These are phyloP conservation scores for Pandemis corylana DNA, from an alignment of 2,888 invertebrate genomes.

Conservation along the genomic window DNA sequence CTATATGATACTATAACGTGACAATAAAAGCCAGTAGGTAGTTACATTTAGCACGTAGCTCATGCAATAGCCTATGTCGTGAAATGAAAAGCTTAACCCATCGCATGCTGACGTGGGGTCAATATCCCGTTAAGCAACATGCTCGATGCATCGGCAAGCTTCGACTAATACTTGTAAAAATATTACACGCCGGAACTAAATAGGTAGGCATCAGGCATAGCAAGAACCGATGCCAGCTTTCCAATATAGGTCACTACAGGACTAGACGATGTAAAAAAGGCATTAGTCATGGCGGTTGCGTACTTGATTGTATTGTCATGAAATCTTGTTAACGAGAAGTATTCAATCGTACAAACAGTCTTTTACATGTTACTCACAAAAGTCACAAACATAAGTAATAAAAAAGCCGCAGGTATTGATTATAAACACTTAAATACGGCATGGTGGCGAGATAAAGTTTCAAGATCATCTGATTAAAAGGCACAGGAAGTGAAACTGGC, in stretches of 20 bases:
- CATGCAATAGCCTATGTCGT: constrained; percentile 44
- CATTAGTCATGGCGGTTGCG: not conserved
- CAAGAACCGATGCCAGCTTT: not conserved
- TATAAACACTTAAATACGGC: not conserved
- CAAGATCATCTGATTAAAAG: constrained; percentile 53
- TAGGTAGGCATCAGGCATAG: not conserved
- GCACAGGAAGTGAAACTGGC: constrained; percentile 67
- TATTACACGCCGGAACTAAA: not conserved
- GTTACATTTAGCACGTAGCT: constrained; percentile 42
- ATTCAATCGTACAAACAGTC: not conserved
- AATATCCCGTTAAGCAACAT: constrained; percentile 47
- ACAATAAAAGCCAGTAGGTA: constrained; percentile 7
- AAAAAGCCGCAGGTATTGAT: not conserved
- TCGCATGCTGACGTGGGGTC: constrained; percentile 46
- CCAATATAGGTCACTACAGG: not conserved
- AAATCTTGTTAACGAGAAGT: not conserved
- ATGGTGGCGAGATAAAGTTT: constrained; percentile 1
- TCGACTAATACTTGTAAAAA: constrained; percentile 13
- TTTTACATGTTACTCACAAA: not conserved
- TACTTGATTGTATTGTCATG: not conserved
- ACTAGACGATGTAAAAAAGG: not conserved
- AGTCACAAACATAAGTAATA: not conserved
- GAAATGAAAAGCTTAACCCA: constrained; percentile 44
- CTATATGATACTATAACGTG: not conserved
- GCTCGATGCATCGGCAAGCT: constrained; percentile 29